Evolutionary conservation across 2,797 vertebrate genomes (phyloP).

Genomic region (Choloepus didactylus): DNA sequence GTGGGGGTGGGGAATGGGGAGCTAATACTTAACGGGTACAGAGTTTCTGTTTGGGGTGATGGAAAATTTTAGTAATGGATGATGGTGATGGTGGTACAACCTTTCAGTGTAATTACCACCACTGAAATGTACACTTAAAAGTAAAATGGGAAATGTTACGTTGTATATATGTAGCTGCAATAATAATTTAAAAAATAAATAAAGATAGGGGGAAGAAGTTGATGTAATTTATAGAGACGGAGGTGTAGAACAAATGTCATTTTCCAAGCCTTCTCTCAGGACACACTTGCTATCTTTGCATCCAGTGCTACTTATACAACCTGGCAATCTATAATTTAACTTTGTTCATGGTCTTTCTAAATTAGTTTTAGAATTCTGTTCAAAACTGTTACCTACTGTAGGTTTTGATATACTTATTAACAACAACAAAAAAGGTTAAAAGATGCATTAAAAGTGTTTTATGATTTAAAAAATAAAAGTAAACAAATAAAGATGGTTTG

Average conservation of each 20-base stretch:
- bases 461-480: neutral
- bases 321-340: neutral
- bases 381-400: neutral
- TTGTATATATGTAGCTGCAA: too few relatives aligned
- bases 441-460: neutral
- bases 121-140: too few relatives aligned
- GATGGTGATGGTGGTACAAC: too few relatives aligned
- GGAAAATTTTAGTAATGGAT: too few relatives aligned
- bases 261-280: neutral
- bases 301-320: neutral
- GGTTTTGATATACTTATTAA: neutral
- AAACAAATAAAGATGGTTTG: neutral
- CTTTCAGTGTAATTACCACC: too few relatives aligned
- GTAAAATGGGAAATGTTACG: too few relatives aligned
- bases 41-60: too few relatives aligned
- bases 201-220: neutral
- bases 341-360: conserved; percentile 7
- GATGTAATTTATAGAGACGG: neutral
- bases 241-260: neutral
- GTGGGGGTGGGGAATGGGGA: too few relatives aligned
- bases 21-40: too few relatives aligned
- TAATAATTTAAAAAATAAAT: neutral
- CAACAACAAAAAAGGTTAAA: neutral
- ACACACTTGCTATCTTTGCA: neutral
- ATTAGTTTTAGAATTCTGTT: neutral